These are phyloP conservation scores for Sebastes itinus DNA, from an alignment of 2,797 vertebrate genomes.

Conservation along the genomic window DNA sequence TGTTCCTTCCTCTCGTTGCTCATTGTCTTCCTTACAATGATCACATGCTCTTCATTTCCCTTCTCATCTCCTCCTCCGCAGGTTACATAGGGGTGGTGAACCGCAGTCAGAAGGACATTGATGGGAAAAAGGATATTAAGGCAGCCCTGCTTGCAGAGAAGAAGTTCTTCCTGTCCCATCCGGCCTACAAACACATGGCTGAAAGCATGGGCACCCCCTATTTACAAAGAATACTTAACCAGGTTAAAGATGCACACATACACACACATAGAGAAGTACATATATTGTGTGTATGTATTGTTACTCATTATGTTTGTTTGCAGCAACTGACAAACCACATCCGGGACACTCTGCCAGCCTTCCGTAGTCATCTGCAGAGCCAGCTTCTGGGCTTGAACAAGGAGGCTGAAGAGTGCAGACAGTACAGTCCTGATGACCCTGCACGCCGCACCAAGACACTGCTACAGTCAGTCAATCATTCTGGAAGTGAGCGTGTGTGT, in stretches of 20 bases:
- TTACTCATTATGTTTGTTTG: slow-evolving; percentile 35
- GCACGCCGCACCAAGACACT: slow-evolving; percentile 89
- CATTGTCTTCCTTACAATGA: slow-evolving; percentile 7
- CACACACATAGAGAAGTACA: neutral
- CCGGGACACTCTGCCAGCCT: slow-evolving; percentile 87
- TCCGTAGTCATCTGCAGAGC: slow-evolving; percentile 87
- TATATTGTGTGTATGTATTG: neutral
- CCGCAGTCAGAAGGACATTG: slow-evolving; percentile 90
- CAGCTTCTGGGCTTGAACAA: slow-evolving; percentile 88
- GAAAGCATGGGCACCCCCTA: slow-evolving; percentile 86
- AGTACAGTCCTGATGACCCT: slow-evolving; percentile 87
- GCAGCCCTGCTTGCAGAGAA: slow-evolving; percentile 84
- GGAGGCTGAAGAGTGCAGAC: slow-evolving; percentile 88
- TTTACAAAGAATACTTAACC: slow-evolving; percentile 87
- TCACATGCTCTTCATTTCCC: slow-evolving; percentile 12
- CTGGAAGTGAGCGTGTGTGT: neutral
- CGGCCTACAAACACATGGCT: slow-evolving; percentile 87
- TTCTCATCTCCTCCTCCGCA: slow-evolving; percentile 50
- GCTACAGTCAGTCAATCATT: slow-evolving; percentile 81
- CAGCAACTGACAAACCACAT: slow-evolving; percentile 97
- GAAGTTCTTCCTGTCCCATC: slow-evolving; percentile 86
- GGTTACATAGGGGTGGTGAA: slow-evolving; percentile 90
- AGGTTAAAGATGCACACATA: slow-evolving; percentile 74
- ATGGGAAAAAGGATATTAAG: slow-evolving; percentile 88
- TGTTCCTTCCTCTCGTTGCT: slow-evolving; percentile 11